Conservation (phyloP, 2,888 invertebrate genomes). For the Vesta saturnalis region DNA sequence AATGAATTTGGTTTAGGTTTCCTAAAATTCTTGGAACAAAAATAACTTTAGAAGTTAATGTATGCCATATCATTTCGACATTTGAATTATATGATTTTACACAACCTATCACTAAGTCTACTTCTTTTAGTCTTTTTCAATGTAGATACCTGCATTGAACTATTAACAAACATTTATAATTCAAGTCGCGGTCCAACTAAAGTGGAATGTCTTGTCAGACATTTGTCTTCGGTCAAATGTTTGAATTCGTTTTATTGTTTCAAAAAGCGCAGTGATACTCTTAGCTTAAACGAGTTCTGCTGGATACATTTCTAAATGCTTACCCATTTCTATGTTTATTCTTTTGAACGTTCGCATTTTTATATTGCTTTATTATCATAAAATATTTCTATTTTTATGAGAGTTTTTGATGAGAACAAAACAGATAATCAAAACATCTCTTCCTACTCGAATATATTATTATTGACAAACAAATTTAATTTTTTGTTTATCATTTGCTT, state of each 20-base stretch:
- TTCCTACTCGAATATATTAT: not conserved
- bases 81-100: slow-evolving; percentile 24
- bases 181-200: slow-evolving; percentile 53
- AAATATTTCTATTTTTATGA: slow-evolving; percentile 29
- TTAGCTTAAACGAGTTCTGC: slow-evolving; percentile 39
- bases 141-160: slow-evolving; percentile 50
- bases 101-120: slow-evolving; percentile 14
- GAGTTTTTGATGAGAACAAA: slow-evolving; percentile 26
- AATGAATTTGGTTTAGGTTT: not conserved
- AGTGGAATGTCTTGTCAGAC: slow-evolving; percentile 61
- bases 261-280: slow-evolving; percentile 44
- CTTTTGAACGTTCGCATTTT: slow-evolving; percentile 26
- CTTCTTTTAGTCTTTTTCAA: slow-evolving; percentile 18
- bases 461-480: not conserved
- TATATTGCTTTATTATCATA: slow-evolving; percentile 30
- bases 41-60: slow-evolving; percentile 2
- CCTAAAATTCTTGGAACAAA: not conserved
- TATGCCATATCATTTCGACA: slow-evolving; percentile 2
- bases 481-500: not conserved
- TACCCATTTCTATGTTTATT: slow-evolving; percentile 26
- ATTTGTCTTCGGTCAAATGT: slow-evolving; percentile 58
- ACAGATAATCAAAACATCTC: slow-evolving; percentile 24
- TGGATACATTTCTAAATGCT: slow-evolving; percentile 18
- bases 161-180: slow-evolving; percentile 60
- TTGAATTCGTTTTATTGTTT: slow-evolving; percentile 58